Percentiles rank a stretch among this genome's conserved stretches.
Evolutionary conservation across 2,113 vertebrate species (phyloP).

Genomic region (Gallinago media): DNA sequence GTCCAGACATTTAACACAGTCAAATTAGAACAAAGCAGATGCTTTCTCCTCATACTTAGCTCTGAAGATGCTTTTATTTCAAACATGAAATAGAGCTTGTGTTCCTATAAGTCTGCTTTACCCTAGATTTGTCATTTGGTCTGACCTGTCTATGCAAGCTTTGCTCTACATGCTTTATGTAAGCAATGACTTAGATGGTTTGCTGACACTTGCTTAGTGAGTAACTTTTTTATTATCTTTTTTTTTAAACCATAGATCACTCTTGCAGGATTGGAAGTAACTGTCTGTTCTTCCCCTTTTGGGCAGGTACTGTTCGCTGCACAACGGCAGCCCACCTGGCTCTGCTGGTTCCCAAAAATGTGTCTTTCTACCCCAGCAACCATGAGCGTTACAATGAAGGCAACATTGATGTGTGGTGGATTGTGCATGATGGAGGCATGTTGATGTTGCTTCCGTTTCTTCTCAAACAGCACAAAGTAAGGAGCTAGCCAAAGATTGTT

Average conservation of each 20-base stretch:
- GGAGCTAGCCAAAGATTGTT: background rate
- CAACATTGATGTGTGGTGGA: slow-evolving; percentile 98
- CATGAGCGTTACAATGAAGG: slow-evolving; percentile 96
- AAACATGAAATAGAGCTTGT: background rate
- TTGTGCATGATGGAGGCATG: slow-evolving; percentile 98
- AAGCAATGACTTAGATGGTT: background rate
- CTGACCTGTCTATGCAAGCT: background rate
- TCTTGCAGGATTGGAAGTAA: background rate
- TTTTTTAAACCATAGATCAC: background rate
- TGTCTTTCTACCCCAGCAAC: slow-evolving; percentile 97
- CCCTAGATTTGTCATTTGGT: background rate
- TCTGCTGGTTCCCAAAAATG: slow-evolving; percentile 96
- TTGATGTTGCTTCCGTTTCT: slow-evolving; percentile 97
- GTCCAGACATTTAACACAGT: background rate
- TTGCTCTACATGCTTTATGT: background rate
- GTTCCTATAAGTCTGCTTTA: background rate
- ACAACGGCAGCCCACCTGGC: slow-evolving; percentile 96
- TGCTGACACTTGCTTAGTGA: background rate
- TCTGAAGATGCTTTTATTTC: background rate
- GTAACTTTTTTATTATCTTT: background rate
- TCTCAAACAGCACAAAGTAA: slow-evolving; percentile 96
- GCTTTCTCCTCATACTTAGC: background rate
- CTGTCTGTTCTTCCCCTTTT: background rate
- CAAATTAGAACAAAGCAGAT: background rate
- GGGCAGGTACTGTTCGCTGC: slow-evolving; percentile 93